phyloP scores from a whole-genome alignment of 2,113 vertebrate genomes.

The Protobothrops flavoviridis region DNA sequence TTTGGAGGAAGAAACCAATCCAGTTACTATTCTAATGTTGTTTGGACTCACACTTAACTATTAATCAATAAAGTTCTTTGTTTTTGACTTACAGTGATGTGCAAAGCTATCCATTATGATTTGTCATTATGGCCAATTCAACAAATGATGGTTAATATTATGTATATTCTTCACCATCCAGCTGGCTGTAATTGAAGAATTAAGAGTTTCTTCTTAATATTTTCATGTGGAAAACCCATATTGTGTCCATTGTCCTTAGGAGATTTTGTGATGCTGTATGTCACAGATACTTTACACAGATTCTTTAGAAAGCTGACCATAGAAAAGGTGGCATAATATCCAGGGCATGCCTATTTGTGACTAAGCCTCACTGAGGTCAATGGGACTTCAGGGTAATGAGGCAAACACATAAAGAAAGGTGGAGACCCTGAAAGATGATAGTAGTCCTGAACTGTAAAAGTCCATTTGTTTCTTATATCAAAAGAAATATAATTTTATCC shows the following conservation, averaged over 20 bases:
- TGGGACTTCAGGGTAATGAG: not conserved
- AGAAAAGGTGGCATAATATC: conserved; percentile 3
- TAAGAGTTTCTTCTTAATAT: not conserved
- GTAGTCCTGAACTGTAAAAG: not conserved
- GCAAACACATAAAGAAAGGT: not conserved
- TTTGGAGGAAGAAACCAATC: not conserved
- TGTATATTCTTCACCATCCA: not conserved
- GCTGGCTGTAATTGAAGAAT: not conserved
- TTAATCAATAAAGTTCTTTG: not conserved
- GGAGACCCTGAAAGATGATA: not conserved
- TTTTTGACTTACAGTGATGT: not conserved
- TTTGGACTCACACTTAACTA: not conserved
- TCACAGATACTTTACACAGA: not conserved
- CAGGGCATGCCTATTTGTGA: not conserved
- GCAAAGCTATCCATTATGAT: not conserved
- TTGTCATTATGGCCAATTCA: not conserved
- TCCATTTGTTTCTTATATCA: conserved; percentile 20
- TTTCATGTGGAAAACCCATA: not conserved
- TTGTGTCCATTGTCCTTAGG: fast-evolving
- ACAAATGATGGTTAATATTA: not conserved
- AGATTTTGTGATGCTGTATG: not conserved
- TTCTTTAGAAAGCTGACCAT: not conserved
- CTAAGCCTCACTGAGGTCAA: not conserved
- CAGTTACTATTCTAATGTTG: not conserved
- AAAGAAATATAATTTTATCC: conserved; percentile 9